These are phyloP conservation scores for Anser cygnoides DNA, from an alignment of 2,113 vertebrate genomes.

Conservation along the genomic window DNA sequence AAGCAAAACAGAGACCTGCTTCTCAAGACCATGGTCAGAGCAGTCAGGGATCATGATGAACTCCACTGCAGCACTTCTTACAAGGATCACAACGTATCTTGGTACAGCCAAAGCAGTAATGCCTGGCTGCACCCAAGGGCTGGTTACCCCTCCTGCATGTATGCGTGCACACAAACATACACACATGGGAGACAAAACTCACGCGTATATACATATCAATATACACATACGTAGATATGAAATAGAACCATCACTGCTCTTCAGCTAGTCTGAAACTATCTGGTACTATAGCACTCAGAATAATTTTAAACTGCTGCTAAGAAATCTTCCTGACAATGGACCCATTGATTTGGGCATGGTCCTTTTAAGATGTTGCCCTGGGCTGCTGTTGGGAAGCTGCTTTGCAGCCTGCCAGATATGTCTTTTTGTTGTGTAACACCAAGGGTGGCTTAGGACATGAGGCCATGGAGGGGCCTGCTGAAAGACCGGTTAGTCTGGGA, in stretches of 20 bases:
- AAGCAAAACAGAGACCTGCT: not conserved
- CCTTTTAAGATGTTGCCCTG: constrained; percentile 30
- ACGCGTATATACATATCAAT: too few relatives aligned
- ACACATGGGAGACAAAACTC: not conserved
- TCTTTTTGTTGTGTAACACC: constrained; percentile 36
- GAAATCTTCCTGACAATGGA: constrained; percentile 14
- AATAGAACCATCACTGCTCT: not conserved
- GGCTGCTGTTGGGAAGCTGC: constrained; percentile 45
- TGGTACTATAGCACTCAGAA: not conserved
- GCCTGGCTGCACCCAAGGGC: not conserved
- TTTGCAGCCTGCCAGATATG: not conserved
- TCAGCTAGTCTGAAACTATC: not conserved
- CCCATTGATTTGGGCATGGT: constrained; percentile 1
- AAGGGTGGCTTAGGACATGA: constrained; percentile 22
- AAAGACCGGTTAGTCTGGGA: constrained; percentile 52
- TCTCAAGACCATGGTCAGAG: not conserved
- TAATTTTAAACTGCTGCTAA: not conserved
- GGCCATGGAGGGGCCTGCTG: not conserved
- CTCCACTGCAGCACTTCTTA: not conserved
- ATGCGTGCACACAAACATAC: not conserved
- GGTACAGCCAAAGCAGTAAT: not conserved
- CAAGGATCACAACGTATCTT: not conserved
- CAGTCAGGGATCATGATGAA: not conserved
- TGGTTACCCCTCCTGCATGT: not conserved
- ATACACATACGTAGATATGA: not conserved